Percentiles rank a stretch among this genome's conserved stretches.
Evolutionary conservation across 2,113 vertebrate genomes (phyloP).

Genomic region (Gambusia affinis): DNA sequence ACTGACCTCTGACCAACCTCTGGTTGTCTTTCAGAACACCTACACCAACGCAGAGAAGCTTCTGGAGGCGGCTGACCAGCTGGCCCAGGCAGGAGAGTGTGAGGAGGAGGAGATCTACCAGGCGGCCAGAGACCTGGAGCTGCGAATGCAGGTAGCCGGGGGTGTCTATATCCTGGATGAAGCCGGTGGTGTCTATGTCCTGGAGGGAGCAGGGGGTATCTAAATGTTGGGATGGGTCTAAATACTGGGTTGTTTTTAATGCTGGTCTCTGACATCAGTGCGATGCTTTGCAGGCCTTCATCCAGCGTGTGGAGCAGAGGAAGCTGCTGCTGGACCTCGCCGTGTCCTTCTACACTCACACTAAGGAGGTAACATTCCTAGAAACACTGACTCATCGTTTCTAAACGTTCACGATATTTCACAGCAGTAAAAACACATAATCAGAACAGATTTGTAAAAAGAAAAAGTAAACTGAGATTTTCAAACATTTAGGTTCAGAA

Average conservation of each 20-base stretch:
- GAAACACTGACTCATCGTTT: background rate
- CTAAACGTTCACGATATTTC: background rate
- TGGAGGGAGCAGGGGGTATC: background rate
- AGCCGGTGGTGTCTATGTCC: too few relatives aligned
- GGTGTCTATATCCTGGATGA: too few relatives aligned
- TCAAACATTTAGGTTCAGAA: too few relatives aligned
- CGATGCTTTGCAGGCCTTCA: conserved; percentile 62
- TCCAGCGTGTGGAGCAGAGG: conserved; percentile 74
- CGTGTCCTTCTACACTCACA: conserved; percentile 78
- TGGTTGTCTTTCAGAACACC: conserved; percentile 65
- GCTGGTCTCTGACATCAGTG: background rate
- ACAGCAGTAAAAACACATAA: too few relatives aligned
- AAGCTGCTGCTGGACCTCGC: conserved; percentile 76
- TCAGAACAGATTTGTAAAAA: too few relatives aligned
- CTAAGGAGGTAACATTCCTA: conserved; percentile 66
- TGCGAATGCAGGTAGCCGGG: conserved; percentile 70
- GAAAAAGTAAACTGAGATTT: too few relatives aligned
- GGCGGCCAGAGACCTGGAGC: conserved; percentile 73
- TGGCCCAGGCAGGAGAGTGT: conserved; percentile 77
- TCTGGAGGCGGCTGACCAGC: conserved; percentile 75
- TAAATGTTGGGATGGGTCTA: background rate
- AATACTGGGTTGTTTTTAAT: too few relatives aligned
- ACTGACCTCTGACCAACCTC: background rate
- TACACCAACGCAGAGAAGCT: conserved; percentile 80
- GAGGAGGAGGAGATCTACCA: conserved; percentile 78